phyloP scores from a whole-genome alignment of 92 coral and sea anemone species.

The Scolanthus callimorphus region DNA sequence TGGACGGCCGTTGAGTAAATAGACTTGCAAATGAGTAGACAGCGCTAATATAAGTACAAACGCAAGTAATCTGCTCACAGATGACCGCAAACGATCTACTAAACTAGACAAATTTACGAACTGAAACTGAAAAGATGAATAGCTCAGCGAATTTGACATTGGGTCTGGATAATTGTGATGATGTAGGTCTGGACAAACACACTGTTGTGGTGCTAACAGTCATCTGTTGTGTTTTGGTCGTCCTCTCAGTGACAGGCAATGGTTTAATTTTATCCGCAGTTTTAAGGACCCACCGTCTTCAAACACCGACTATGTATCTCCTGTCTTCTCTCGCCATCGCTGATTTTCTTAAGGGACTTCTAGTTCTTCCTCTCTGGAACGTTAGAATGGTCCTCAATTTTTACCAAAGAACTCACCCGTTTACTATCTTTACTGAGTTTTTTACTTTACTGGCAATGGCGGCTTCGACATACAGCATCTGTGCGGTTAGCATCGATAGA shows the following conservation, averaged over 20 bases:
- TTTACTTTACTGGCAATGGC: background rate
- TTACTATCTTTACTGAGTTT: background rate
- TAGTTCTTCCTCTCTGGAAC: background rate
- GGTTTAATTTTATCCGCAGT: background rate
- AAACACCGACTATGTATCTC: background rate
- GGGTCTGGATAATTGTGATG: too few relatives aligned
- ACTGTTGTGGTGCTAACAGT: background rate
- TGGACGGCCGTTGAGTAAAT: too few relatives aligned
- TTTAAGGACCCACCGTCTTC: background rate
- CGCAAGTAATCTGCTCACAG: too few relatives aligned
- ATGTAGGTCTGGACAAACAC: background rate
- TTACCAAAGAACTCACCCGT: background rate
- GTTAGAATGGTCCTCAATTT: background rate
- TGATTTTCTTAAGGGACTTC: background rate
- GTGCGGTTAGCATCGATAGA: background rate
- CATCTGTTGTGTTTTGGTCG: background rate
- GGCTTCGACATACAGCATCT: background rate
- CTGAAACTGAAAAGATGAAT: too few relatives aligned
- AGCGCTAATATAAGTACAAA: too few relatives aligned
- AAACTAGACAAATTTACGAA: too few relatives aligned
- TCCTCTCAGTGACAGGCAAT: background rate
- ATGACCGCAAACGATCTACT: too few relatives aligned
- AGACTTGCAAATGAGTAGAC: too few relatives aligned
- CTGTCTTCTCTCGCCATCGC: background rate
- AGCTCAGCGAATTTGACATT: too few relatives aligned